Evolutionary conservation across 2,888 invertebrate species (phyloP).

Genomic region (Lysandra bellargus): DNA sequence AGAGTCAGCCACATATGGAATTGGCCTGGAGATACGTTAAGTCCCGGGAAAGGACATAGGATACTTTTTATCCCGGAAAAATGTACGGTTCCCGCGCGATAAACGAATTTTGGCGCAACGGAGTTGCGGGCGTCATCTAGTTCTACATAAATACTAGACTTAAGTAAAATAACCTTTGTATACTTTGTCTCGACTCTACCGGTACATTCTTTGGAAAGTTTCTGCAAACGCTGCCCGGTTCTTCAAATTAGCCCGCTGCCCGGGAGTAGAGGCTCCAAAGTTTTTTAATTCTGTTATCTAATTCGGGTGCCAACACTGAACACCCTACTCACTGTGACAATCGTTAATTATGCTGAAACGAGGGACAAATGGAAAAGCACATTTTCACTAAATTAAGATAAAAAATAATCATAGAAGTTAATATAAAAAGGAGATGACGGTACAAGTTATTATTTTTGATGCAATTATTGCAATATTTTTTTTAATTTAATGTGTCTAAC

Average conservation of each 20-base stretch:
- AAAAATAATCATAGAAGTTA: background rate
- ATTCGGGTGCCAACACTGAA: constrained; percentile 1
- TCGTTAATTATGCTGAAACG: background rate
- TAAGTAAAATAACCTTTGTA: background rate
- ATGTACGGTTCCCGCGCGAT: too few species aligned
- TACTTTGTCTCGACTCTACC: background rate
- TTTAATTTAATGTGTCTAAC: too few species aligned
- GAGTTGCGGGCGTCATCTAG: too few species aligned
- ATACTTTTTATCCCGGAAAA: too few species aligned
- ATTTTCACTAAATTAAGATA: background rate
- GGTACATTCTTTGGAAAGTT: background rate
- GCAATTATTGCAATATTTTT: too few species aligned
- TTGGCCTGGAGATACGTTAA: too few species aligned
- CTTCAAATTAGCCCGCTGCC: too few species aligned
- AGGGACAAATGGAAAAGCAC: background rate
- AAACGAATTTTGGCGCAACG: too few species aligned
- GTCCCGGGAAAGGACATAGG: too few species aligned
- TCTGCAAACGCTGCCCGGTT: too few species aligned
- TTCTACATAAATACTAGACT: background rate
- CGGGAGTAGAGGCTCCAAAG: background rate
- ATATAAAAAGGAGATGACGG: background rate
- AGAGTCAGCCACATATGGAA: too few species aligned
- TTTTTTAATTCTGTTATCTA: constrained; percentile 14
- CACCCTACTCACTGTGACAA: constrained; percentile 16
- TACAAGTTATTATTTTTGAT: too few species aligned